Conservation (phyloP, 2,797 vertebrate genomes). For the Enteromius viviparus region DNA sequence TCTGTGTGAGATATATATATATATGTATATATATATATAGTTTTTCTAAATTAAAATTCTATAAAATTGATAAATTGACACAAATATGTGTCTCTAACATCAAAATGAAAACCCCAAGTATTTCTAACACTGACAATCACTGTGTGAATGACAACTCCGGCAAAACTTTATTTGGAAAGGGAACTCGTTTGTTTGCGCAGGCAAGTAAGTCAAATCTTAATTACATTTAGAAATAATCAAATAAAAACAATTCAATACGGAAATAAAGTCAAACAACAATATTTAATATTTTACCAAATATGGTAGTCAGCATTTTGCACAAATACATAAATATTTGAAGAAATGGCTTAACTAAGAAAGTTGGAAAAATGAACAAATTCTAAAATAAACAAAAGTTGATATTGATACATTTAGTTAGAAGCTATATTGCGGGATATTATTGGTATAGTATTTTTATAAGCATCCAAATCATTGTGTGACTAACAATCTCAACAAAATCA, state of each 20-base stretch:
- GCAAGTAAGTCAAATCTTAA: slow-evolving; percentile 31
- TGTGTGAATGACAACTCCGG: neutral
- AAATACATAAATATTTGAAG: too few species aligned
- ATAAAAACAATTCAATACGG: neutral
- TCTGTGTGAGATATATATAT: neutral
- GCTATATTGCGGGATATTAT: neutral
- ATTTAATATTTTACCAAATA: too few species aligned
- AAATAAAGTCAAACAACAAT: neutral
- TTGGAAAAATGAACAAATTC: too few species aligned
- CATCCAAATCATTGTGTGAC: slow-evolving; percentile 26
- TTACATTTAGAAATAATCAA: neutral
- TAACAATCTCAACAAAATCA: slow-evolving; percentile 1
- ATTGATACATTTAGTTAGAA: neutral
- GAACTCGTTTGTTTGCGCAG: slow-evolving; percentile 9
- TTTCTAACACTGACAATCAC: slow-evolving; percentile 1
- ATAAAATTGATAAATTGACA: neutral
- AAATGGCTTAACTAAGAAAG: too few species aligned
- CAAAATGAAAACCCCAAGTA: neutral
- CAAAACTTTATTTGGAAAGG: neutral
- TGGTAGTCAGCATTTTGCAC: too few species aligned
- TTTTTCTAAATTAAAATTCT: neutral
- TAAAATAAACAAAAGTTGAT: neutral
- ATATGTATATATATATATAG: neutral
- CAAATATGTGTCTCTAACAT: neutral
- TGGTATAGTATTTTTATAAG: neutral